phyloP scores from a whole-genome alignment of 2,888 invertebrate genomes.

The Amorpha juglandis region DNA sequence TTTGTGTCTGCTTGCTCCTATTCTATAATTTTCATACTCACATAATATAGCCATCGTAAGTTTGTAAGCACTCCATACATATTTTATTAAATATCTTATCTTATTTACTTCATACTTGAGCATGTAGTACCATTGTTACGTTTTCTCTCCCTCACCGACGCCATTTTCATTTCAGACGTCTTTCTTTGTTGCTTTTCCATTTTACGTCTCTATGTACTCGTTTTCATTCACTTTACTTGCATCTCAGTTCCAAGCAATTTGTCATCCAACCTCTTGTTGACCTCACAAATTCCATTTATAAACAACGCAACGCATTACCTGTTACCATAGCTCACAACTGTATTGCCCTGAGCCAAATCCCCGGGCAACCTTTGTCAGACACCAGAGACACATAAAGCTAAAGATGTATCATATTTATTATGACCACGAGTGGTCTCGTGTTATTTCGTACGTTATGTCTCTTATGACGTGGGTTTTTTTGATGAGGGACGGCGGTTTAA shows the following conservation, averaged over 20 bases:
- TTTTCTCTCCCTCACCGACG: no score
- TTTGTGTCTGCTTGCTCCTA: no score
- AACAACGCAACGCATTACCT: background rate
- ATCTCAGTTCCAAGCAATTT: background rate
- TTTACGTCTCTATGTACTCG: background rate
- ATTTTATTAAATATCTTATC: no score
- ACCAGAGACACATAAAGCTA: slow-evolving; percentile 51
- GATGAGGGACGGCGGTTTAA: slow-evolving; percentile 61
- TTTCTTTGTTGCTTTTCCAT: background rate
- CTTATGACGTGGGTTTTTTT: slow-evolving; percentile 69
- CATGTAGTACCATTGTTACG: no score
- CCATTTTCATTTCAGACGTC: no score
- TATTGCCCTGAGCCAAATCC: slow-evolving; percentile 1
- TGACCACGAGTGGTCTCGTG: slow-evolving; percentile 49
- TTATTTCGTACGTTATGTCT: slow-evolving; percentile 60
- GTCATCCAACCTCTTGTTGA: background rate
- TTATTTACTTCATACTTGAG: no score
- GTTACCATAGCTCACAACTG: background rate
- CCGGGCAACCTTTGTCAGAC: slow-evolving; percentile 42
- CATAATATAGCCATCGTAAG: no score
- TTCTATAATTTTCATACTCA: no score
- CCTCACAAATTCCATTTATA: background rate
- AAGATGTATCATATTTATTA: slow-evolving; percentile 55
- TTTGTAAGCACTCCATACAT: no score
- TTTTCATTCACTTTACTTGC: background rate